Evolutionary conservation across 2,113 vertebrate genomes (phyloP).

Genomic region (Thamnophis sirtalis): DNA sequence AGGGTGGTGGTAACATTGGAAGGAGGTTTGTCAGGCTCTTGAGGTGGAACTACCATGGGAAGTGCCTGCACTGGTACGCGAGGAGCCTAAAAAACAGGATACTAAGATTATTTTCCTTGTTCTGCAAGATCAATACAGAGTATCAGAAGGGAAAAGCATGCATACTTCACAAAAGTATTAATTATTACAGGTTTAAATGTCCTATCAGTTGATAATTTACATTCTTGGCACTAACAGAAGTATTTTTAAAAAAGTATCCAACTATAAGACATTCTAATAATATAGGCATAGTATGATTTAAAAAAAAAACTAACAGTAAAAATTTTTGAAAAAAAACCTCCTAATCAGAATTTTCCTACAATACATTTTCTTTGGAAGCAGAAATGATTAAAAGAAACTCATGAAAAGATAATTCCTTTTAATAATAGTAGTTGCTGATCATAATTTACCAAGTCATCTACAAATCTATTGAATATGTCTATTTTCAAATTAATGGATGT

Average conservation of each 20-base stretch:
- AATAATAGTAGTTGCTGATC: background rate
- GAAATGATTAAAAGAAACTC: rapidly evolving
- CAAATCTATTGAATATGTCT: background rate
- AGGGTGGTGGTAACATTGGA: conserved; percentile 88
- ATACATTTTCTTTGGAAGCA: rapidly evolving
- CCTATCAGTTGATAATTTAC: background rate
- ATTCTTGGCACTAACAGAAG: background rate
- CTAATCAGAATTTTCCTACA: rapidly evolving
- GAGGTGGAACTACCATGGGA: conserved; percentile 97
- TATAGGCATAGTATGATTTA: background rate
- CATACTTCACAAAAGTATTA: background rate
- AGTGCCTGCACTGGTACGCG: conserved; percentile 98
- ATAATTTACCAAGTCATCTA: background rate
- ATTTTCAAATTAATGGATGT: background rate
- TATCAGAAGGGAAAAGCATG: conserved; percentile 22
- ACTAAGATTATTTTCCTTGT: conserved; percentile 53
- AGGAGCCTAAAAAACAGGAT: conserved; percentile 81
- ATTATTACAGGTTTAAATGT: background rate
- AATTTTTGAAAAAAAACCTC: background rate
- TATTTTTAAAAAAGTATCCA: background rate
- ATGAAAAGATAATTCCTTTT: background rate
- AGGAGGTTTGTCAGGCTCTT: conserved; percentile 96
- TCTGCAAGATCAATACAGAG: conserved; percentile 35
- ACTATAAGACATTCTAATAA: rapidly evolving
- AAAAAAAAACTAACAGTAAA: background rate